A percentile compares a stretch with the other conserved stretches of the same genome.
These are phyloP conservation scores for Melospiza melodia DNA, from an alignment of 2,113 vertebrate genomes.

Conservation along the genomic window DNA sequence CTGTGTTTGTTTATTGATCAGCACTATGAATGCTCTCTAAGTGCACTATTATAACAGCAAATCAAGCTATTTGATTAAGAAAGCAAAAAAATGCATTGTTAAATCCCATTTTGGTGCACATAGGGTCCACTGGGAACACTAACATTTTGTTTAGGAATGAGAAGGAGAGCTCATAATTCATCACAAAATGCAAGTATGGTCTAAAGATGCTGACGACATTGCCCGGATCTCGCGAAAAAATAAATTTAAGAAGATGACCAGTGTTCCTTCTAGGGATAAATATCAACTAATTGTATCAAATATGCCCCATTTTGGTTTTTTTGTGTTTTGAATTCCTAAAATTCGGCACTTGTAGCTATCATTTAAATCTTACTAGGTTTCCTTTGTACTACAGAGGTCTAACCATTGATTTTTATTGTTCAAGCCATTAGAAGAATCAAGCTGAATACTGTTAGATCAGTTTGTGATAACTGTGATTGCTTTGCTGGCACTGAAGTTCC, in stretches of 20 bases:
- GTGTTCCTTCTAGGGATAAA: not conserved
- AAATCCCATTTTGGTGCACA: not conserved
- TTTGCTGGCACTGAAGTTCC: not conserved
- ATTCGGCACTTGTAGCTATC: not conserved
- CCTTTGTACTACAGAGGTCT: not conserved
- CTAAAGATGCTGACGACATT: not conserved
- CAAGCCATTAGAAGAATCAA: not conserved
- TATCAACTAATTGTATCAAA: not conserved
- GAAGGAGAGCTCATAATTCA: not conserved
- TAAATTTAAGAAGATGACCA: not conserved
- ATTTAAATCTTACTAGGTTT: not conserved
- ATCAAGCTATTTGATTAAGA: not conserved
- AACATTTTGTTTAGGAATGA: not conserved
- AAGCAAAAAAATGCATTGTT: not conserved
- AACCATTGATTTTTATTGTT: slow-evolving; percentile 13
- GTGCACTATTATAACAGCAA: not conserved
- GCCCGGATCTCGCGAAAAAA: not conserved
- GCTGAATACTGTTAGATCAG: not conserved
- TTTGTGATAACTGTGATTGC: slow-evolving; percentile 24
- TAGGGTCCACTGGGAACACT: not conserved
- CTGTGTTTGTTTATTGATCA: not conserved
- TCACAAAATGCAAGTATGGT: not conserved
- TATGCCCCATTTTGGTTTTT: not conserved
- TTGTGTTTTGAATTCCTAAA: not conserved
- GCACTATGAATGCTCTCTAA: not conserved